A percentile compares a stretch with the other conserved stretches of the same genome.
Evolutionary conservation across 2,113 vertebrate species (phyloP).

Genomic region (Hepsetus odoe): DNA sequence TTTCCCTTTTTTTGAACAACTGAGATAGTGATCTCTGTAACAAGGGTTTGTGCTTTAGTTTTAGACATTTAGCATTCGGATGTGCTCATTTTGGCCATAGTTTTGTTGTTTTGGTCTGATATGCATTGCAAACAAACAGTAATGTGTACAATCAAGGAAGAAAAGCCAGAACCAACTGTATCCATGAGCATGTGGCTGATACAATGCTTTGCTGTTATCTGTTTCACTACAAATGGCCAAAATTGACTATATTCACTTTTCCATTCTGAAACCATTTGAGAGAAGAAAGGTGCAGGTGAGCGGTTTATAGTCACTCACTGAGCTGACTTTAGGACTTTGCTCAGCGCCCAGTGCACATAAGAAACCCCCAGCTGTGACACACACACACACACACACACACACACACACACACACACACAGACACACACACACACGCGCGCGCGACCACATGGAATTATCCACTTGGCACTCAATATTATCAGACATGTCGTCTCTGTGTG

Average conservation of each 20-base stretch:
- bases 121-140: too few relatives aligned
- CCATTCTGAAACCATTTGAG: neutral
- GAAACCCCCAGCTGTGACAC: constrained; percentile 61
- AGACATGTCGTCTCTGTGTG: constrained; percentile 85
- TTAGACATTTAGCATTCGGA: too few relatives aligned
- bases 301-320: constrained; percentile 70
- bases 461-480: constrained; percentile 94
- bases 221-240: neutral
- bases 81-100: too few relatives aligned
- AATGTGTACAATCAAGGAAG: too few relatives aligned
- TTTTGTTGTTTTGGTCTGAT: too few relatives aligned
- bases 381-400: constrained; percentile 66
- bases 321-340: constrained; percentile 52
- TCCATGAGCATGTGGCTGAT: neutral
- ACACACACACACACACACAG: constrained; percentile 32
- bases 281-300: constrained; percentile 18
- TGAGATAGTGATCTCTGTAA: too few relatives aligned
- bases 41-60: too few relatives aligned
- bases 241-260: neutral
- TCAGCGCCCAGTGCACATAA: constrained; percentile 32
- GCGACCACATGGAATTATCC: constrained; percentile 79
- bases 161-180: neutral
- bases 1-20: too few relatives aligned
- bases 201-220: neutral
- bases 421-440: constrained; percentile 55